phyloP scores from a whole-genome alignment of 92 coral and sea anemone genomes.

The Epizoanthus illoricatus region DNA sequence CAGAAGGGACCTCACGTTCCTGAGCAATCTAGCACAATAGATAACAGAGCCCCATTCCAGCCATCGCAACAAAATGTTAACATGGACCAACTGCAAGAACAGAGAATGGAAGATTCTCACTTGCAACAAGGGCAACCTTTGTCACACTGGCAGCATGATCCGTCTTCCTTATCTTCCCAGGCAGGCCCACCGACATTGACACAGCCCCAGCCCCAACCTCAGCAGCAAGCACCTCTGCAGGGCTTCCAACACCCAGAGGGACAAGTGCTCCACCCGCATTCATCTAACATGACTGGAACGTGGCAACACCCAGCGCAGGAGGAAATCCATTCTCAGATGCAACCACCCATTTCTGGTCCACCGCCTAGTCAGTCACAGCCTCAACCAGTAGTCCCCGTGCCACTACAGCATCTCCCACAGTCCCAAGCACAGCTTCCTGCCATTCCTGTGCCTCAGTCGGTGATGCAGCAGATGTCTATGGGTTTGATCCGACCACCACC shows the following conservation, averaged over 20 bases:
- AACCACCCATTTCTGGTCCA: slow-evolving; percentile 13
- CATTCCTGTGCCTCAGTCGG: slow-evolving; percentile 46
- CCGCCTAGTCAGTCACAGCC: slow-evolving; percentile 28
- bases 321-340: slow-evolving; percentile 23
- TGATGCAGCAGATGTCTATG: slow-evolving; percentile 32
- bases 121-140: slow-evolving; percentile 33
- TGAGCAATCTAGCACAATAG: slow-evolving; percentile 10
- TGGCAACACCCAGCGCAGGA: slow-evolving; percentile 30
- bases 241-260: slow-evolving; percentile 30
- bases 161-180: slow-evolving; percentile 22
- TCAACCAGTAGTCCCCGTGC: background rate
- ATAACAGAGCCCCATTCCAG: slow-evolving; percentile 23
- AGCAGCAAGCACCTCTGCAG: slow-evolving; percentile 60
- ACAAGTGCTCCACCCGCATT: slow-evolving; percentile 3
- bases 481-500: slow-evolving; percentile 23
- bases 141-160: slow-evolving; percentile 41
- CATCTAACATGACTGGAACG: slow-evolving; percentile 9
- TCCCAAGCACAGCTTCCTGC: slow-evolving; percentile 32
- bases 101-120: slow-evolving; percentile 8
- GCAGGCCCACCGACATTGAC: background rate
- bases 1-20: slow-evolving; percentile 1
- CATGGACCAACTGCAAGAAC: slow-evolving; percentile 17
- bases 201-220: slow-evolving; percentile 18
- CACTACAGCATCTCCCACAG: slow-evolving; percentile 26
- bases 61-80: slow-evolving; percentile 11